phyloP scores from a whole-genome alignment of 2,113 vertebrate genomes.

The Copsychus sechellarum region DNA sequence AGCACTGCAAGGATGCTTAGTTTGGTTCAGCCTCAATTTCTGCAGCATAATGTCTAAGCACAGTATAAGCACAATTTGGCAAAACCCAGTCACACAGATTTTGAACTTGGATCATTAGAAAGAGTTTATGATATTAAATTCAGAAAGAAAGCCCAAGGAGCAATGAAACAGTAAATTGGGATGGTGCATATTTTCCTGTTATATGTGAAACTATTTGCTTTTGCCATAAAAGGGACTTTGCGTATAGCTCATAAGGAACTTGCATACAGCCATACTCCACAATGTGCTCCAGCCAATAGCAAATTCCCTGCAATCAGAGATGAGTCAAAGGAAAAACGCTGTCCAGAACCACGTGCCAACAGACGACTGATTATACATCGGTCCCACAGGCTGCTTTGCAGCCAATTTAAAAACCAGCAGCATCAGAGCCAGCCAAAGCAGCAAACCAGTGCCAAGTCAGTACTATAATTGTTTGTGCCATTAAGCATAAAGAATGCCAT shows the following conservation, averaged over 20 bases:
- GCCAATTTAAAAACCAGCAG: conserved; percentile 58
- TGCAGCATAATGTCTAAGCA: background rate
- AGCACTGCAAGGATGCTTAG: background rate
- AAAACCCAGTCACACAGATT: background rate
- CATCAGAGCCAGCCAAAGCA: conserved; percentile 27
- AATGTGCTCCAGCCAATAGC: background rate
- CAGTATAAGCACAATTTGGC: background rate
- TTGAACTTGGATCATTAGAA: background rate
- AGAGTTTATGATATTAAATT: background rate
- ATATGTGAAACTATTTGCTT: conserved; percentile 30
- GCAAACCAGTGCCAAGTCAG: conserved; percentile 42
- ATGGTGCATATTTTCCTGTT: background rate
- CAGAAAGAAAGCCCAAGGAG: background rate
- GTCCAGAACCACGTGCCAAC: conserved; percentile 12
- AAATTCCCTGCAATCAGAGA: conserved; percentile 53
- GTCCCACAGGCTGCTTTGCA: conserved; percentile 25
- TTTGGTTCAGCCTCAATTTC: background rate
- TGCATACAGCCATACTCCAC: background rate
- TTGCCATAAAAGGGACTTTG: conserved; percentile 46
- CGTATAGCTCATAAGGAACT: background rate
- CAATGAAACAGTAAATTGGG: background rate
- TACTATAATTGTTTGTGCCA: conserved; percentile 54
- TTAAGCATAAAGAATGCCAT: conserved; percentile 59
- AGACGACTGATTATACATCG: background rate
- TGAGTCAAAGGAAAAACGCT: conserved; percentile 55